Evolutionary conservation across 2,797 vertebrate species (phyloP).

Genomic region (Sebastes goodei): DNA sequence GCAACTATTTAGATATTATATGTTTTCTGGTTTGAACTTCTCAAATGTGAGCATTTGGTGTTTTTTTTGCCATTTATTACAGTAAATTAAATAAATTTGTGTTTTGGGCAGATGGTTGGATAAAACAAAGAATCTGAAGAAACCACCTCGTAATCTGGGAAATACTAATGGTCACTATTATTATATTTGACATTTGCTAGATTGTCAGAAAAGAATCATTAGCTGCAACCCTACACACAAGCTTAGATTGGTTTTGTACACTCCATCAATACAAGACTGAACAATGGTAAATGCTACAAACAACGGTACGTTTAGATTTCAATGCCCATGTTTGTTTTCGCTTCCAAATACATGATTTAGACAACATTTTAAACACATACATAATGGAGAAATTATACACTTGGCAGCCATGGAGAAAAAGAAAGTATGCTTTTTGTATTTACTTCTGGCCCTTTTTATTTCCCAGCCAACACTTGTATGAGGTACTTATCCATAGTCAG

Average conservation of each 20-base stretch:
- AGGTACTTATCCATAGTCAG: too few species aligned
- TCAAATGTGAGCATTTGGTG: neutral
- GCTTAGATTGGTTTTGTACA: neutral
- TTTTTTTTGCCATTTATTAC: neutral
- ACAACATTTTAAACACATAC: neutral
- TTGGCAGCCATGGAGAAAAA: neutral
- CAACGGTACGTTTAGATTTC: neutral
- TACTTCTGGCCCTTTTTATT: conserved; percentile 21
- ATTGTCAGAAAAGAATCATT: neutral
- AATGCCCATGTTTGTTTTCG: neutral
- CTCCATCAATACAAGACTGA: neutral
- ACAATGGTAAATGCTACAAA: neutral
- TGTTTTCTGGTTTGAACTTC: neutral
- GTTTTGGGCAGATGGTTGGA: neutral
- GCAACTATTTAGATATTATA: neutral
- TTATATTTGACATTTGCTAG: neutral
- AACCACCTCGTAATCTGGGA: neutral
- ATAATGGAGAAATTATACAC: neutral
- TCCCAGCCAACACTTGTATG: neutral
- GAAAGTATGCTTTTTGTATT: conserved; percentile 16
- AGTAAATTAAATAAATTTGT: neutral
- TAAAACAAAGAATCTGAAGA: neutral
- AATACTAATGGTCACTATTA: neutral
- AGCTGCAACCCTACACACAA: neutral
- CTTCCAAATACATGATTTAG: neutral